Conservation (phyloP, 2,888 invertebrate species). For the Sarcophaga variegata region DNA sequence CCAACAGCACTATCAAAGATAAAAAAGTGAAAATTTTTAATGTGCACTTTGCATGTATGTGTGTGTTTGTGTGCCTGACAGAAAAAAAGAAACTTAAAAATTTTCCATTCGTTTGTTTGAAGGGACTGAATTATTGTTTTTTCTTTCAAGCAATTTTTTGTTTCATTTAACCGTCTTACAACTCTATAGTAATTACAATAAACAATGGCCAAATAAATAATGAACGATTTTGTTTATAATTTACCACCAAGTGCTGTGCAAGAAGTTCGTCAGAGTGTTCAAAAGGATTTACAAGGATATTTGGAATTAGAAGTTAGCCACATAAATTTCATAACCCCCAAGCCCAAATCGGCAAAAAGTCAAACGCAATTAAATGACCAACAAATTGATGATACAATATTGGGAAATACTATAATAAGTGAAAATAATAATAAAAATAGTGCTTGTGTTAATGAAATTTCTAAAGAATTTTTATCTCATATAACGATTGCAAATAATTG, state of each 20-base stretch:
- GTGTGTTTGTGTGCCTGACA: conserved; percentile 23
- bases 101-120: conserved; percentile 30
- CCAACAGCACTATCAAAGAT: conserved; percentile 19
- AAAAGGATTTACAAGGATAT: conserved; percentile 68
- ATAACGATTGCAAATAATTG: conserved; percentile 25
- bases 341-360: neutral
- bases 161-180: neutral
- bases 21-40: conserved; percentile 19
- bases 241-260: conserved; percentile 28
- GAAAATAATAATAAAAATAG: conserved; percentile 46
- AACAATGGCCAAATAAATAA: conserved; percentile 57
- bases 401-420: conserved; percentile 51
- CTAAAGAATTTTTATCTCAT: conserved; percentile 62
- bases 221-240: conserved; percentile 58
- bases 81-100: conserved; percentile 28
- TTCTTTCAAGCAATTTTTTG: conserved; percentile 12
- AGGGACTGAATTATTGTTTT: neutral
- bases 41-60: conserved; percentile 4
- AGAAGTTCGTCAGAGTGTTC: conserved; percentile 36
- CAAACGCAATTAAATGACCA: conserved; percentile 17
- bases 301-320: conserved; percentile 74
- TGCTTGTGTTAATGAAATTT: conserved; percentile 51
- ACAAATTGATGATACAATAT: conserved; percentile 54
- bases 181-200: conserved; percentile 2
- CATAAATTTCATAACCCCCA: conserved; percentile 74